phyloP scores from a whole-genome alignment of 2,888 invertebrate species.

The Tryphoninae sp. region DNA sequence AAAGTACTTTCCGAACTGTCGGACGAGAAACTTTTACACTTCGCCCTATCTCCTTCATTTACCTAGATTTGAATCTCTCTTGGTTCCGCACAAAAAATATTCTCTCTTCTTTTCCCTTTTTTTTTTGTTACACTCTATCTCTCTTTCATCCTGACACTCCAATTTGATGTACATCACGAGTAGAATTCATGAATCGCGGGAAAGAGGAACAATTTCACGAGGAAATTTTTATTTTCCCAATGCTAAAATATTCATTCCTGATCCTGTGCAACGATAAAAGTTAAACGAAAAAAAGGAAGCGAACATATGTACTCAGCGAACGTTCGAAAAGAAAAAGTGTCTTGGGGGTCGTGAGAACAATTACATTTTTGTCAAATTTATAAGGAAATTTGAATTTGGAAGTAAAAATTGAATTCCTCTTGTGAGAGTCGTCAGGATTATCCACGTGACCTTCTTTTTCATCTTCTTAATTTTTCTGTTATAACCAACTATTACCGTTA shows the following conservation, averaged over 20 bases:
- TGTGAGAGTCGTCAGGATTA: conserved; percentile 28
- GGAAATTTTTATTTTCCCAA: conserved; percentile 27
- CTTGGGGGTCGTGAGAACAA: background rate
- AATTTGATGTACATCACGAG: conserved; percentile 60
- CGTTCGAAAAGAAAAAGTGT: background rate
- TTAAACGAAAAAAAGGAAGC: conserved; percentile 9
- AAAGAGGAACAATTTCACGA: conserved; percentile 7
- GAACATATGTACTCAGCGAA: background rate
- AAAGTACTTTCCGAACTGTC: conserved; percentile 59
- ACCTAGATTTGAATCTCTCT: conserved; percentile 59
- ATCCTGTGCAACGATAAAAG: background rate
- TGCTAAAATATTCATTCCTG: conserved; percentile 41
- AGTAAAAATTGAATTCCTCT: too few species aligned
- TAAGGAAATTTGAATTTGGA: too few species aligned
- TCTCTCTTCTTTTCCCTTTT: conserved; percentile 5
- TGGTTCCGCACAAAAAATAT: conserved; percentile 18
- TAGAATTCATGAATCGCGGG: conserved; percentile 57
- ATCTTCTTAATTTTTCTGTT: conserved; percentile 19
- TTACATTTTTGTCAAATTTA: too few species aligned
- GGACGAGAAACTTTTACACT: conserved; percentile 59
- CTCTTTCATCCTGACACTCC: conserved; percentile 55
- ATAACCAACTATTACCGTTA: conserved; percentile 9
- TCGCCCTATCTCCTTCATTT: conserved; percentile 58
- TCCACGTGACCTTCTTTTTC: conserved; percentile 11
- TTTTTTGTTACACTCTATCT: conserved; percentile 42